These are phyloP conservation scores for Platysternon megacephalum DNA, from an alignment of 2,113 vertebrate genomes.

Conservation along the genomic window DNA sequence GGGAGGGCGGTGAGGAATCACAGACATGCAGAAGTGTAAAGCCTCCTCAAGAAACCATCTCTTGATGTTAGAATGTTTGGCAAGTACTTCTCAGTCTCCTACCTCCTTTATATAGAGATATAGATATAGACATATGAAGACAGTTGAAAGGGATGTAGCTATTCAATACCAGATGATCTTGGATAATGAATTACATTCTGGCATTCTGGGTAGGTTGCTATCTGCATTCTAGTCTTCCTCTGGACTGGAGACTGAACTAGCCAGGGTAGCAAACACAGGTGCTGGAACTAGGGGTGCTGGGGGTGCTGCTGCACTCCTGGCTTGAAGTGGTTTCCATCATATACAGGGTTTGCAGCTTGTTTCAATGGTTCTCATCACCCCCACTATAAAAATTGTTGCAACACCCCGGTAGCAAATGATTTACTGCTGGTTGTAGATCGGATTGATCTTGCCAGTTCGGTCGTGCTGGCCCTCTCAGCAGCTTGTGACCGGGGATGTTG, in stretches of 20 bases:
- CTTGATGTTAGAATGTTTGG: not conserved
- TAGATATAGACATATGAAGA: not conserved
- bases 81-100: not conserved
- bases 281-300: no score
- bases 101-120: not conserved
- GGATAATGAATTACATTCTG: not conserved
- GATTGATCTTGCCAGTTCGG: not conserved
- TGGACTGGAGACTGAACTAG: not conserved
- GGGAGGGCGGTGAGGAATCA: not conserved
- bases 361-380: no score
- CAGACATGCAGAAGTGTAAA: not conserved
- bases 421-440: rapidly evolving
- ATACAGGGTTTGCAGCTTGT: no score
- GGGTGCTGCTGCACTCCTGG: no score
- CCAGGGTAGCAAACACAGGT: no score
- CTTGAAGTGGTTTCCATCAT: no score
- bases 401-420: not conserved
- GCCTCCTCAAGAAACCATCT: not conserved
- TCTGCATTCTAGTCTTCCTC: not conserved
- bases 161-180: not conserved
- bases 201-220: not conserved
- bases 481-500: not conserved
- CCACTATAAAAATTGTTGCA: no score
- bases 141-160: not conserved
- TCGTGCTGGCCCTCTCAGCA: not conserved